phyloP scores from a whole-genome alignment of 2,797 vertebrate genomes.

The Pseudochromis fuscus region DNA sequence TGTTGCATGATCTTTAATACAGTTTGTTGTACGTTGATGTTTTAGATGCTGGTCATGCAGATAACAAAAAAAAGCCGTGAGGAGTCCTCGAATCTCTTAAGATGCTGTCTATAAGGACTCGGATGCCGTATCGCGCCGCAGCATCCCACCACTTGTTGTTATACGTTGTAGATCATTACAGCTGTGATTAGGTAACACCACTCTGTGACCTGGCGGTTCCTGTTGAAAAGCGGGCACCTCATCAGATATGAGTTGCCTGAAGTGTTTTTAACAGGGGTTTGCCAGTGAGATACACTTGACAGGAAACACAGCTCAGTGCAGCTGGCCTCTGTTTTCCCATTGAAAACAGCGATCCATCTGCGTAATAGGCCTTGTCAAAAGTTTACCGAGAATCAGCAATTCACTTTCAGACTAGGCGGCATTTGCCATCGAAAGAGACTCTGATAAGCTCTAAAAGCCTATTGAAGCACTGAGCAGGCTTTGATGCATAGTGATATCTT shows the following conservation, averaged over 20 bases:
- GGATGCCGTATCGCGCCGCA: conserved; percentile 18
- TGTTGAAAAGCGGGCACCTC: conserved; percentile 42
- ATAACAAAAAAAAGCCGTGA: conserved; percentile 14
- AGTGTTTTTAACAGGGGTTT: conserved; percentile 46
- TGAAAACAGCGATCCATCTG: conserved; percentile 73
- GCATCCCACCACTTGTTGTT: conserved; percentile 20
- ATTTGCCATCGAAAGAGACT: conserved; percentile 53
- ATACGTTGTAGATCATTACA: conserved; percentile 41
- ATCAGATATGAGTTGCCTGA: conserved; percentile 50
- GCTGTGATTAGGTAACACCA: conserved; percentile 36
- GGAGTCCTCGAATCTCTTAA: conserved; percentile 10
- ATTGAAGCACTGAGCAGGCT: conserved; percentile 51
- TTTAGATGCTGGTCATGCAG: conserved; percentile 4
- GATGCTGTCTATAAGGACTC: conserved; percentile 31
- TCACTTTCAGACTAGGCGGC: conserved; percentile 60
- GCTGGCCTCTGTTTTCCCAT: conserved; percentile 46
- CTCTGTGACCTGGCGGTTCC: conserved; percentile 26
- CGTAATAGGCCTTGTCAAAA: conserved; percentile 80
- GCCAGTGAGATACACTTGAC: conserved; percentile 50
- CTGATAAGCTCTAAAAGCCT: conserved; percentile 65
- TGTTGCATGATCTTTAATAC: background rate
- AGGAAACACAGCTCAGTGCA: conserved; percentile 34
- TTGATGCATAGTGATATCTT: conserved; percentile 55
- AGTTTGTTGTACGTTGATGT: background rate
- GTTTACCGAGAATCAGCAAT: conserved; percentile 75